Conservation (phyloP, 2,797 vertebrate species). For the Hybognathus amarus region DNA sequence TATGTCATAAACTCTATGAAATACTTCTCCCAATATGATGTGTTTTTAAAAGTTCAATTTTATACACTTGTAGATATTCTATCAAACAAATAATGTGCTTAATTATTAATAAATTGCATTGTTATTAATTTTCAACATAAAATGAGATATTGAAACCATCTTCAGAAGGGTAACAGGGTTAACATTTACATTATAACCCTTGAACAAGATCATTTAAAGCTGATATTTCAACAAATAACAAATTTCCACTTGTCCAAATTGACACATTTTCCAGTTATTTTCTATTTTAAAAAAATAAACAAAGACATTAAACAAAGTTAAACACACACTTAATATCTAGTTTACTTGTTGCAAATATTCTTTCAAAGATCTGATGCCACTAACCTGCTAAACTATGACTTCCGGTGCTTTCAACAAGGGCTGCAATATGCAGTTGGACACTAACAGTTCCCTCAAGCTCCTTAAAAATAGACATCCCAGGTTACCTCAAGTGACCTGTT, state of each 20-base stretch:
- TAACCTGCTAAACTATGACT: not conserved
- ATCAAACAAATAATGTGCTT: not conserved
- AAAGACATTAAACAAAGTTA: not conserved
- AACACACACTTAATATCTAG: not conserved
- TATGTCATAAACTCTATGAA: not conserved
- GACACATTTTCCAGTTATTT: not conserved
- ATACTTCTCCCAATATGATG: not conserved
- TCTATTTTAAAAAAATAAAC: not conserved
- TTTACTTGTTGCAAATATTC: too few species aligned
- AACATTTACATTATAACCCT: not conserved
- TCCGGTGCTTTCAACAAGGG: not conserved
- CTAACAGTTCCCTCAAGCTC: constrained; percentile 1
- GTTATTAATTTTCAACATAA: not conserved
- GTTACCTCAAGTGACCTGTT: constrained; percentile 35
- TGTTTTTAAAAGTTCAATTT: not conserved
- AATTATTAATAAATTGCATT: not conserved
- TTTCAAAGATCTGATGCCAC: not conserved
- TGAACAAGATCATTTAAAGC: not conserved
- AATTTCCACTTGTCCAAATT: not conserved
- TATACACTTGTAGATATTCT: not conserved
- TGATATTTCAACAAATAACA: not conserved
- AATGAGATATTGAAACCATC: not conserved
- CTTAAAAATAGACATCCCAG: constrained; percentile 31
- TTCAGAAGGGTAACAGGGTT: not conserved
- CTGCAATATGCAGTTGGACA: not conserved